These are phyloP conservation scores for Eurosta solidaginis DNA, from an alignment of 1,140 invertebrate species.

Conservation along the genomic window DNA sequence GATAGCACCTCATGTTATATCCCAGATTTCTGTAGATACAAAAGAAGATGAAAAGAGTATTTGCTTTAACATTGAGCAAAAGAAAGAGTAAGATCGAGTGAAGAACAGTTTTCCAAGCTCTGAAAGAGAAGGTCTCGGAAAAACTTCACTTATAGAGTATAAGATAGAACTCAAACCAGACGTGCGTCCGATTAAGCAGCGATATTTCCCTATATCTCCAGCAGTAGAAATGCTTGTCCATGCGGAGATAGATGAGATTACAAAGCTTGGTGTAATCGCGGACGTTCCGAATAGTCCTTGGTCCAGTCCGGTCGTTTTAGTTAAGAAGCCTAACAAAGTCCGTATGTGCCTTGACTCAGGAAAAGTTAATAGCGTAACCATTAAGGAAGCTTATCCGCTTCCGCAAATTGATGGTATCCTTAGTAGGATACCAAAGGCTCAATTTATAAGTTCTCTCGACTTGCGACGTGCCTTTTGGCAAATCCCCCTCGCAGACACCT, in stretches of 20 bases:
- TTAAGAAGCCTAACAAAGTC: constrained; percentile 42
- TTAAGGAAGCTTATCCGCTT: too few species aligned
- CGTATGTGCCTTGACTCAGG: constrained; percentile 50
- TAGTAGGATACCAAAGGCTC: constrained; percentile 33
- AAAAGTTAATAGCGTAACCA: constrained; percentile 41
- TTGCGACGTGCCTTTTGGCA: constrained; percentile 37
- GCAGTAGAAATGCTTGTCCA: too few species aligned
- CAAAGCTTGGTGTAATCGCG: constrained; percentile 38
- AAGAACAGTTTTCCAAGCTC: background rate
- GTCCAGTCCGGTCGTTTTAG: constrained; percentile 36
- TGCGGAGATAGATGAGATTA: too few species aligned
- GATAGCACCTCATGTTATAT: background rate
- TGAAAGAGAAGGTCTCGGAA: constrained; percentile 31
- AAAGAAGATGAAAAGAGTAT: background rate
- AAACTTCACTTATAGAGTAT: constrained; percentile 40
- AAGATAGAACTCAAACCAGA: constrained; percentile 44
- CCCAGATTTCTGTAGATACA: background rate
- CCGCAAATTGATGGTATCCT: too few species aligned
- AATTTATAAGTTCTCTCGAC: constrained; percentile 30
- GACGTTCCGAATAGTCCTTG: constrained; percentile 11
- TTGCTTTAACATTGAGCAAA: background rate
- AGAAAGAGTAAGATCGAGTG: background rate
- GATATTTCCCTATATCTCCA: too few species aligned
- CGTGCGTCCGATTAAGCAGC: too few species aligned
- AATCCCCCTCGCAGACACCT: constrained; percentile 36